Percentiles rank a stretch among this genome's conserved stretches.
Conservation (phyloP, 2,113 vertebrate genomes). For the Lepus americanus region DNA sequence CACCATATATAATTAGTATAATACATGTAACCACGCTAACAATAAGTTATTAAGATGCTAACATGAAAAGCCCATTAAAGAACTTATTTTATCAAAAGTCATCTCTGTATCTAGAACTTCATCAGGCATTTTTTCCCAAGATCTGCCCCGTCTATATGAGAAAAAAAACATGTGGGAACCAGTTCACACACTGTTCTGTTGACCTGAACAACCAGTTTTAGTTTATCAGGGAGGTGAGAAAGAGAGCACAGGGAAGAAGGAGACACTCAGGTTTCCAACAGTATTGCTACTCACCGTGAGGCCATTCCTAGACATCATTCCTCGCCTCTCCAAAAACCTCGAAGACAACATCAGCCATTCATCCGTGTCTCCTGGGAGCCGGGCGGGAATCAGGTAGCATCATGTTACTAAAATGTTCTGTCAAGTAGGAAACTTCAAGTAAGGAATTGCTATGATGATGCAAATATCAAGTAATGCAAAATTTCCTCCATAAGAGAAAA, state of each 20-base stretch:
- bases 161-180: background rate
- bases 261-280: background rate
- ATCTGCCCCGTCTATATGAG: background rate
- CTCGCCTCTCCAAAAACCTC: background rate
- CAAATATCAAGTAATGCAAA: background rate
- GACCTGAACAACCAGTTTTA: background rate
- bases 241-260: background rate
- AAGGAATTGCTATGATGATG: background rate
- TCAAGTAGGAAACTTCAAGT: background rate
- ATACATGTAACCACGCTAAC: background rate
- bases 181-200: background rate
- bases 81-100: background rate
- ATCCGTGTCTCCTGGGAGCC: background rate
- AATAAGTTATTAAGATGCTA: background rate
- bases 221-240: background rate
- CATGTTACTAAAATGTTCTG: background rate
- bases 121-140: background rate
- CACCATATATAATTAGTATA: too few relatives aligned
- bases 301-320: background rate
- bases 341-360: background rate
- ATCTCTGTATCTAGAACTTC: background rate
- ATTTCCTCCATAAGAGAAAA: background rate
- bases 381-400: background rate
- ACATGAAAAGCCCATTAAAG: background rate
- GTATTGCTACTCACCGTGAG: background rate